Evolutionary conservation across 2,113 vertebrate genomes (phyloP).

Genomic region (Coryphaenoides rupestris): DNA sequence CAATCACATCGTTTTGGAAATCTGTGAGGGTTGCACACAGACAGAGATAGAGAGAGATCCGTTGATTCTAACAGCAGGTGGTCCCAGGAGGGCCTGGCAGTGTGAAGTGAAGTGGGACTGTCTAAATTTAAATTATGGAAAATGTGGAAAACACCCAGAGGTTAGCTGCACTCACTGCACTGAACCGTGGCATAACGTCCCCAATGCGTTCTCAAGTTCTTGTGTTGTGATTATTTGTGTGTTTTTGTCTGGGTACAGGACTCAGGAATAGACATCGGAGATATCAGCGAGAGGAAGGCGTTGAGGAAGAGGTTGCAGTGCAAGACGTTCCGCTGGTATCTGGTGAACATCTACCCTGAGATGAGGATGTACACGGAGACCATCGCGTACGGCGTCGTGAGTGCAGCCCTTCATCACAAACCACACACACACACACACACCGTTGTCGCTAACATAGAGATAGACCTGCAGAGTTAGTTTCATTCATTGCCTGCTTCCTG

Average conservation of each 20-base stretch:
- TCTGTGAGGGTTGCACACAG: too few relatives aligned
- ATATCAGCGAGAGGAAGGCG: conserved; percentile 90
- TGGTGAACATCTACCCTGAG: conserved; percentile 95
- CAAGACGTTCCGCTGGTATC: conserved; percentile 97
- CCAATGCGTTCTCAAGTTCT: conserved; percentile 7
- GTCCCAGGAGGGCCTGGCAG: too few relatives aligned
- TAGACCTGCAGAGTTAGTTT: conserved; percentile 39
- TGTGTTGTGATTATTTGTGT: conserved; percentile 1
- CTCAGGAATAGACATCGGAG: conserved; percentile 93
- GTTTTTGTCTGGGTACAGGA: conserved; percentile 72
- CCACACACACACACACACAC: conserved; percentile 23
- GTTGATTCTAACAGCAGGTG: too few relatives aligned
- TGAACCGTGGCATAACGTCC: conserved; percentile 23
- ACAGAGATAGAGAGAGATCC: too few relatives aligned
- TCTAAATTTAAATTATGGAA: too few relatives aligned
- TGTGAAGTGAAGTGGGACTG: too few relatives aligned
- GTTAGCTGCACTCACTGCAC: conserved; percentile 13
- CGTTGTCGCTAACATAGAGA: conserved; percentile 20
- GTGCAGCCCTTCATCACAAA: conserved; percentile 33
- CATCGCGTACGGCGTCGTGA: conserved; percentile 92
- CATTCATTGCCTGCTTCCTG: conserved; percentile 28
- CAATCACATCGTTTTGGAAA: too few relatives aligned
- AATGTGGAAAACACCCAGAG: neutral
- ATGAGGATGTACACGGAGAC: conserved; percentile 97
- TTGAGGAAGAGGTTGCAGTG: conserved; percentile 93